Percentiles rank a stretch among this genome's conserved stretches.
These are phyloP conservation scores for Mimumesa dahlbomi DNA, from an alignment of 2,888 invertebrate species.

Conservation along the genomic window DNA sequence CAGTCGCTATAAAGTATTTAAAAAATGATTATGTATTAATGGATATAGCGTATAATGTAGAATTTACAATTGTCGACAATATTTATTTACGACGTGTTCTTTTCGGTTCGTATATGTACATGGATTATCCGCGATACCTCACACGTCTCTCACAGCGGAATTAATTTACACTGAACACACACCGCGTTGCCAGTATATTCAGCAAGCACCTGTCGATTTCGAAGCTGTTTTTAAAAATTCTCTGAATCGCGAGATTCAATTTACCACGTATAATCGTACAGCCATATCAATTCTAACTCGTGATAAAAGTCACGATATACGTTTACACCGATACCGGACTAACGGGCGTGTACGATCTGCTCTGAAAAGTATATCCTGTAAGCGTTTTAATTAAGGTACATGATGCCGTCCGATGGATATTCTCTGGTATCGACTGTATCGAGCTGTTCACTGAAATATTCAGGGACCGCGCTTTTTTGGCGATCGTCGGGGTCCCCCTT, in stretches of 20 bases:
- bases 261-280: slow-evolving; percentile 53
- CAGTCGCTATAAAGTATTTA: too few relatives aligned
- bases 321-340: slow-evolving; percentile 30
- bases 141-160: not conserved
- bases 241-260: slow-evolving; percentile 52
- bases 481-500: slow-evolving; percentile 9
- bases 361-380: not conserved
- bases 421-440: slow-evolving; percentile 27
- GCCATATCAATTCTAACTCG: slow-evolving; percentile 46
- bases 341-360: not conserved
- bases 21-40: too few relatives aligned
- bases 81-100: not conserved
- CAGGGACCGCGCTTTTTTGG: slow-evolving; percentile 17
- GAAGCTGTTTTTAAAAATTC: slow-evolving; percentile 52
- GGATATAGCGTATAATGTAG: too few relatives aligned
- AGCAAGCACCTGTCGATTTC: slow-evolving; percentile 61
- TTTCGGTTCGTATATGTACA: not conserved
- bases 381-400: slow-evolving; percentile 48
- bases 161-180: slow-evolving; percentile 6
- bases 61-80: not conserved
- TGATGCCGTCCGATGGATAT: slow-evolving; percentile 35
- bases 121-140: not conserved
- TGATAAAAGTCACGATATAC: slow-evolving; percentile 52
- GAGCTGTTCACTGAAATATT: slow-evolving; percentile 26
- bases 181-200: not conserved